Conservation (phyloP, 1,140 invertebrate species). For the Ooceraea biroi region DNA sequence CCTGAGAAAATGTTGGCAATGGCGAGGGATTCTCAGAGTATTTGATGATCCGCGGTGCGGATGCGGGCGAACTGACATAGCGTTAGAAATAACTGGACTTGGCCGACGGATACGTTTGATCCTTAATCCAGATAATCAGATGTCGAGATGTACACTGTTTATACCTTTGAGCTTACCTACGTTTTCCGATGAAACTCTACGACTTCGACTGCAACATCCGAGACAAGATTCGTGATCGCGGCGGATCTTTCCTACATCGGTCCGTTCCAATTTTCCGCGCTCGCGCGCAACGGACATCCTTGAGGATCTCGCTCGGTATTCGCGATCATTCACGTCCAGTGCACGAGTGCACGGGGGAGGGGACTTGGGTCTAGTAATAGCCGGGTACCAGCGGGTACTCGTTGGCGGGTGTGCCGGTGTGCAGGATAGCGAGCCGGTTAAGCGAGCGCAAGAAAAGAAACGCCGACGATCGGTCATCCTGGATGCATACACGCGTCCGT, state of each 20-base stretch:
- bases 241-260: constrained; percentile 29
- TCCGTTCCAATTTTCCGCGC: constrained; percentile 45
- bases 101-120: constrained; percentile 37
- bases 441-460: constrained; percentile 71
- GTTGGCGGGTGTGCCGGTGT: constrained; percentile 66
- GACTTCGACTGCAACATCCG: no score
- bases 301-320: constrained; percentile 54
- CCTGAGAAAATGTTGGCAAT: constrained; percentile 32
- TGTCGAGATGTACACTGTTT: constrained; percentile 4
- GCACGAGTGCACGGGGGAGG: constrained; percentile 44
- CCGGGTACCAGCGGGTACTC: constrained; percentile 37
- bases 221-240: no score
- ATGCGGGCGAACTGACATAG: constrained; percentile 39
- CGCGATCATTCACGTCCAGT: constrained; percentile 65
- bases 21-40: not conserved
- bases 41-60: constrained; percentile 41
- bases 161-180: constrained; percentile 30
- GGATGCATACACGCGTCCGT: constrained; percentile 70
- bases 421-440: constrained; percentile 73
- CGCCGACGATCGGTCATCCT: constrained; percentile 73
- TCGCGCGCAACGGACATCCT: constrained; percentile 42
- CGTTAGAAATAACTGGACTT: constrained; percentile 45
- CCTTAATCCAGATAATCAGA: constrained; percentile 34
- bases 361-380: constrained; percentile 67
- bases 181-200: no score